phyloP scores from a whole-genome alignment of 23 tunicate genomes.

The Clavelina lepadiformis region DNA sequence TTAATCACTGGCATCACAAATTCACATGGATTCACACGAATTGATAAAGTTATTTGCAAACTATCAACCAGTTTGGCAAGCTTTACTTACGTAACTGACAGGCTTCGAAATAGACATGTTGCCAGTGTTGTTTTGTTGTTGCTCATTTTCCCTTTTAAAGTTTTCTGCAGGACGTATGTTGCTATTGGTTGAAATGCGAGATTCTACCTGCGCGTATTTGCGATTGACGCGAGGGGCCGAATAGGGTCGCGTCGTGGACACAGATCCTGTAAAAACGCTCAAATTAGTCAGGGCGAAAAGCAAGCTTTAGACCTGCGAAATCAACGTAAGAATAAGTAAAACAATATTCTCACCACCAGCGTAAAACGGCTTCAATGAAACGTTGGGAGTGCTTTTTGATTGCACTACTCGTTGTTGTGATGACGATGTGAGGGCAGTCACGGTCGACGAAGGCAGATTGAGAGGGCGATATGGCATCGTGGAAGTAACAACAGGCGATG shows the following conservation, averaged over 20 bases:
- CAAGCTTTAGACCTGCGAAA: not conserved
- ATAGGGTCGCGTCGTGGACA: constrained; percentile 56
- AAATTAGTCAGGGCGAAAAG: no score
- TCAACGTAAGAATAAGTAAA: not conserved
- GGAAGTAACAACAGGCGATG: constrained; percentile 2
- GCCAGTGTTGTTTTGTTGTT: constrained; percentile 52
- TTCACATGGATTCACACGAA: not conserved
- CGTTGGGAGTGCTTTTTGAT: constrained; percentile 70
- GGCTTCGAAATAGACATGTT: constrained; percentile 32
- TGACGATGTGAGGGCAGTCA: constrained; percentile 35
- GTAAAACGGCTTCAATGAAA: constrained; percentile 70
- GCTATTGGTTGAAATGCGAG: constrained; percentile 26
- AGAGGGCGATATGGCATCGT: constrained; percentile 11
- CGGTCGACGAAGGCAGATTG: constrained; percentile 52
- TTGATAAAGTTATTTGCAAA: no score
- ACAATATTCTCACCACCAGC: constrained; percentile 62
- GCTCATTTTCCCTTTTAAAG: constrained; percentile 21
- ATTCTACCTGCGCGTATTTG: constrained; percentile 55
- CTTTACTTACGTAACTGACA: constrained; percentile 38
- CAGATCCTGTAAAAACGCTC: constrained; percentile 26
- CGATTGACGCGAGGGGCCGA: constrained; percentile 80
- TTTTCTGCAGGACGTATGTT: constrained; percentile 30
- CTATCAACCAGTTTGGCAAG: no score
- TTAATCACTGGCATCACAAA: no score
- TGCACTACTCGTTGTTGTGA: constrained; percentile 45